Conservation (phyloP, 2,888 invertebrate genomes). For the Siphonodentalium dalli region DNA sequence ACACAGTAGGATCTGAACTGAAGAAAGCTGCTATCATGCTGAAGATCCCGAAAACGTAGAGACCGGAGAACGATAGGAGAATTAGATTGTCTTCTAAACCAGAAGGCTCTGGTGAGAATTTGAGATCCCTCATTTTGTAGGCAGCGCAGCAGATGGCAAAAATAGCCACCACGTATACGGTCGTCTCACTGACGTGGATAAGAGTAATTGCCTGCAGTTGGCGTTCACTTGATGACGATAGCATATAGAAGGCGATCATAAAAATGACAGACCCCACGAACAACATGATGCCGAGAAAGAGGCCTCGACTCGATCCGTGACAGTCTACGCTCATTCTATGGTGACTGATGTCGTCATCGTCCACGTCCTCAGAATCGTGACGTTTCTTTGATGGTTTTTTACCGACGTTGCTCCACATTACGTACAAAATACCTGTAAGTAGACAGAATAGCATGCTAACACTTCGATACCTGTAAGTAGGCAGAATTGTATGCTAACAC, state of each 20-base stretch:
- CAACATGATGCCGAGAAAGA: conserved; percentile 75
- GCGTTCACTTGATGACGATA: conserved; percentile 71
- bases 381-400: not conserved
- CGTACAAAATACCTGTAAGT: conserved; percentile 8
- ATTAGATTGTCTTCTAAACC: conserved; percentile 70
- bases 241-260: conserved; percentile 94
- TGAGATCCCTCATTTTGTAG: conserved; percentile 74
- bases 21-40: conserved; percentile 90
- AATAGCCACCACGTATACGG: conserved; percentile 85
- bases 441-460: too few species aligned
- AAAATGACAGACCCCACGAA: conserved; percentile 71
- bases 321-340: conserved; percentile 74
- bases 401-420: conserved; percentile 15
- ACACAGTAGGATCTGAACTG: conserved; percentile 78
- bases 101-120: conserved; percentile 31
- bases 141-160: conserved; percentile 88
- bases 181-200: conserved; percentile 87
- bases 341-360: conserved; percentile 13
- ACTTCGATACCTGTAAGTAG: too few species aligned
- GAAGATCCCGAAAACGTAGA: conserved; percentile 91
- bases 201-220: conserved; percentile 86
- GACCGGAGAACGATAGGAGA: conserved; percentile 89
- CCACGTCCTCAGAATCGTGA: conserved; percentile 17
- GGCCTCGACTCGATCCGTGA: conserved; percentile 87
- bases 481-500: too few species aligned